Conservation (phyloP, 2,888 invertebrate species). For the Blera fallax region DNA sequence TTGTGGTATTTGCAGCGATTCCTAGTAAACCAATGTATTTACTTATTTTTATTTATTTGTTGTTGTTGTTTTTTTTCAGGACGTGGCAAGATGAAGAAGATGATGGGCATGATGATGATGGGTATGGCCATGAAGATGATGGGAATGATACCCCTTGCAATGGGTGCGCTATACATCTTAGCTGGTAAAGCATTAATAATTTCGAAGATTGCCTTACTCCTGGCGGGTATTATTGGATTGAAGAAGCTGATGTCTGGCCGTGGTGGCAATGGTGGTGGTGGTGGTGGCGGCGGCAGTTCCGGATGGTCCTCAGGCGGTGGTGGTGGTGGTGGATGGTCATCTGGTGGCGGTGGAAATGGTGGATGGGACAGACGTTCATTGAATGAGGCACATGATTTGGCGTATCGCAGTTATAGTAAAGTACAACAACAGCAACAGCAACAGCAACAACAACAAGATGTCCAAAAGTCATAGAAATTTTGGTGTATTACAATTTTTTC, state of each 20-base stretch:
- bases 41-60: constrained; percentile 53
- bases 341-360: constrained; percentile 83
- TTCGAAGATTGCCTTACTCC: constrained; percentile 89
- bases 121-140: constrained; percentile 92
- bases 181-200: constrained; percentile 94
- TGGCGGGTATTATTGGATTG: constrained; percentile 90
- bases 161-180: constrained; percentile 90
- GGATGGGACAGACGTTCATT: constrained; percentile 89
- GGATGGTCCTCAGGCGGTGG: constrained; percentile 83
- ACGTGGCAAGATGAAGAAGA: constrained; percentile 93
- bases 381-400: constrained; percentile 85
- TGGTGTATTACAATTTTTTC: constrained; percentile 37
- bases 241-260: constrained; percentile 91
- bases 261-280: constrained; percentile 83
- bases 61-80: constrained; percentile 85
- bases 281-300: constrained; percentile 80
- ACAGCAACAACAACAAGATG: constrained; percentile 69
- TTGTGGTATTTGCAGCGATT: background rate
- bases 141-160: constrained; percentile 90
- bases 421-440: constrained; percentile 77
- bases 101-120: constrained; percentile 96
- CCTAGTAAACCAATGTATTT: background rate
- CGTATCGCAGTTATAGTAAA: constrained; percentile 86
- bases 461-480: constrained; percentile 69
- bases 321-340: constrained; percentile 81